Evolutionary conservation across 2,888 invertebrate species (phyloP).

Genomic region (Thyatira batis): DNA sequence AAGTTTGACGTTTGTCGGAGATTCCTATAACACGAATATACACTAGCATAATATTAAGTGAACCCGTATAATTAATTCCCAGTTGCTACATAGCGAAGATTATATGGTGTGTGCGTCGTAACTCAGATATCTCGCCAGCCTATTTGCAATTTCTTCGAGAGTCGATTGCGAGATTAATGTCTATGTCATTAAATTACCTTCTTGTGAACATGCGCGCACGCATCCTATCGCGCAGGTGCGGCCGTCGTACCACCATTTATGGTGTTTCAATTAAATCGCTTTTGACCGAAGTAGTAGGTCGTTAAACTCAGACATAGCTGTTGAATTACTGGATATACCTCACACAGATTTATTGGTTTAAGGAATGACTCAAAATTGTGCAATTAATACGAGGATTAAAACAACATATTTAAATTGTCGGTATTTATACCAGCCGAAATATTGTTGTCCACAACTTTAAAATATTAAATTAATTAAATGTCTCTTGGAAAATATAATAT

Average conservation of each 20-base stretch:
- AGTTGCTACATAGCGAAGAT: constrained; percentile 1
- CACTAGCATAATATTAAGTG: background rate
- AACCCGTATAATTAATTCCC: constrained; percentile 5
- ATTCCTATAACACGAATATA: background rate
- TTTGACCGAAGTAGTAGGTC: constrained; percentile 62
- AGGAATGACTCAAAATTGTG: too few species aligned
- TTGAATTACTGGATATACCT: constrained; percentile 7
- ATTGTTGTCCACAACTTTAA: too few species aligned
- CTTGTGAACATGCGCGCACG: constrained; percentile 33
- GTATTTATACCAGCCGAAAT: too few species aligned
- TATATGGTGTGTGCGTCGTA: constrained; percentile 9
- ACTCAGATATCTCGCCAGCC: constrained; percentile 2
- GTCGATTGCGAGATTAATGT: constrained; percentile 38
- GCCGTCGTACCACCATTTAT: constrained; percentile 52
- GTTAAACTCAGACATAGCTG: constrained; percentile 38
- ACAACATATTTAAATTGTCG: too few species aligned
- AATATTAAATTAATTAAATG: too few species aligned
- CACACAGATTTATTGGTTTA: too few species aligned
- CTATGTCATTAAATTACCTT: constrained; percentile 33
- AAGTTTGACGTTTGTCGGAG: background rate
- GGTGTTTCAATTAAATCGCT: constrained; percentile 74
- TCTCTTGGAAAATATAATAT: too few species aligned
- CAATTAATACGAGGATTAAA: too few species aligned
- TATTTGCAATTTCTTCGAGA: constrained; percentile 36
- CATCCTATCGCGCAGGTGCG: constrained; percentile 51